These are phyloP conservation scores for Enteromius unitaeniatus DNA, from an alignment of 2,797 vertebrate genomes.

Conservation along the genomic window DNA sequence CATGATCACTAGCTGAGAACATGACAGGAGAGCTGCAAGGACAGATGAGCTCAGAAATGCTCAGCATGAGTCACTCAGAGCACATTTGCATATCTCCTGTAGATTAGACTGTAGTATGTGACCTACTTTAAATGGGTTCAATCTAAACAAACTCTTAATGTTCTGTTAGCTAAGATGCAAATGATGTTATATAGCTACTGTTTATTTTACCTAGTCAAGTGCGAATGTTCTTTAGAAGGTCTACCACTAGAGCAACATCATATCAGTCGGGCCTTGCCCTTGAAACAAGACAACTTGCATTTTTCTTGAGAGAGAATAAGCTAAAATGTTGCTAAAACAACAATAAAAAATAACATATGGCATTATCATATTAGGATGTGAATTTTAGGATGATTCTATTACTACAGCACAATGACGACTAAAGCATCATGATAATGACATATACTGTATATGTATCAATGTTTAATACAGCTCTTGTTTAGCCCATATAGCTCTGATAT, in stretches of 20 bases:
- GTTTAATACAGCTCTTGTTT: neutral
- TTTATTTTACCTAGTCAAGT: constrained; percentile 13
- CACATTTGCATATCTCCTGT: constrained; percentile 31
- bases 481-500: neutral
- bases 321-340: neutral
- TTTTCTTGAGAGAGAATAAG: constrained; percentile 5
- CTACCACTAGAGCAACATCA: neutral
- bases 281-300: neutral
- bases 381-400: neutral
- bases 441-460: neutral
- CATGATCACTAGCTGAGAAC: neutral
- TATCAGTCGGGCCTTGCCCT: constrained; percentile 20
- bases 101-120: constrained; percentile 23
- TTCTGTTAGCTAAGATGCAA: constrained; percentile 22
- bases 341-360: neutral
- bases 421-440: neutral
- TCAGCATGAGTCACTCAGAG: constrained; percentile 20
- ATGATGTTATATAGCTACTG: neutral
- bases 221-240: constrained; percentile 3
- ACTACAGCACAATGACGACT: neutral
- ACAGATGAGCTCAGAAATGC: constrained; percentile 14
- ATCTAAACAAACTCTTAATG: constrained; percentile 16
- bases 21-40: constrained; percentile 3
- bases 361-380: neutral
- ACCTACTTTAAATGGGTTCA: constrained; percentile 6